phyloP scores from a whole-genome alignment of 2,113 vertebrate species.

The Picathartes gymnocephalus region DNA sequence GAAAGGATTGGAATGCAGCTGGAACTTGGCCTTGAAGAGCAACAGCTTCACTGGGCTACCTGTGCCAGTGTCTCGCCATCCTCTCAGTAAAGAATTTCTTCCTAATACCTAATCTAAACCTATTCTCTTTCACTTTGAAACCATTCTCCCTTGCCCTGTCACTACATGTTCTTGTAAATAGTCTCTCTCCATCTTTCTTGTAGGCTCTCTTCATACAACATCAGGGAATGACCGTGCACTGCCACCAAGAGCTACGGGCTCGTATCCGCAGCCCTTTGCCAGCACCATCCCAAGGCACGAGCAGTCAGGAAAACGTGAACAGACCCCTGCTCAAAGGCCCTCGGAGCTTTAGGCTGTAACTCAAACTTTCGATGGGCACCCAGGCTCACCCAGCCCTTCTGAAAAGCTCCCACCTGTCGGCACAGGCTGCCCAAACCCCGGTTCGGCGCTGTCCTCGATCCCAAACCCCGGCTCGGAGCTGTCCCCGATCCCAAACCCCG shows the following conservation, averaged over 20 bases:
- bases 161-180: not conserved
- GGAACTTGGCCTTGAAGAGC: not conserved
- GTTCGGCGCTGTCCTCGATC: rapidly evolving
- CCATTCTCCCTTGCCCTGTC: not conserved
- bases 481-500: not conserved
- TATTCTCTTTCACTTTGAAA: not conserved
- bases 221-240: rapidly evolving
- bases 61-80: not conserved
- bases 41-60: not conserved
- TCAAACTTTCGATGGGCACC: not conserved
- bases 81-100: not conserved
- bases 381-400: not conserved
- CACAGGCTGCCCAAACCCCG: not conserved
- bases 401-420: not conserved
- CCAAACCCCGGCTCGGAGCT: not conserved
- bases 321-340: not conserved
- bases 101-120: not conserved
- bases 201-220: not conserved
- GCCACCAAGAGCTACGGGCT: not conserved
- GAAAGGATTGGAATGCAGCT: not conserved
- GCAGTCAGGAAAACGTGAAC: not conserved
- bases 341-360: not conserved
- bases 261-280: not conserved
- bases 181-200: not conserved
- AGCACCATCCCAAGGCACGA: not conserved